phyloP scores from a whole-genome alignment of 2,113 vertebrate species.

The Menidia beryllina region DNA sequence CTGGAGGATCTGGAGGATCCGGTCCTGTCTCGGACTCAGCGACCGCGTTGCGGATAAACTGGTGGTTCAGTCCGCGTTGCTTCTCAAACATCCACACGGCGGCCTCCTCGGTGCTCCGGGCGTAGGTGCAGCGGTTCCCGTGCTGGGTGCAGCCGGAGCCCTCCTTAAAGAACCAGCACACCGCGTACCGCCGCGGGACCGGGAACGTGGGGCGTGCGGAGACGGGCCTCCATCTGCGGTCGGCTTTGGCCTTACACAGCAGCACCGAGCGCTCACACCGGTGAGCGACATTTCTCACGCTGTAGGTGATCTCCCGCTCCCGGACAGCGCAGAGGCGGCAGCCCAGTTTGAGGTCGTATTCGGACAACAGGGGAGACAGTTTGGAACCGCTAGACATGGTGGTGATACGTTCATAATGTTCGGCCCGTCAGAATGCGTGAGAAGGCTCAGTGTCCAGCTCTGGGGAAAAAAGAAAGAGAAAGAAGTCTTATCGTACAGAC shows the following conservation, averaged over 20 bases:
- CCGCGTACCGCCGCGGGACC: conserved; percentile 71
- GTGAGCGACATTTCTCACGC: conserved; percentile 66
- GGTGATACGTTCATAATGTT: no score
- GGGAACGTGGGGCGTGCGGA: conserved; percentile 80
- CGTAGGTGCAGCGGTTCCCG: conserved; percentile 84
- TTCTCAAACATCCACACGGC: conserved; percentile 88
- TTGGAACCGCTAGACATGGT: conserved; percentile 6
- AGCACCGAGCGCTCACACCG: conserved; percentile 78
- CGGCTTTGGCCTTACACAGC: conserved; percentile 71
- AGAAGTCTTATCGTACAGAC: no score
- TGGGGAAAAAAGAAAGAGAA: no score
- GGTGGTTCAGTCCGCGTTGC: conserved; percentile 57
- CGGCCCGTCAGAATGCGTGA: no score
- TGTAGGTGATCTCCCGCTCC: conserved; percentile 81
- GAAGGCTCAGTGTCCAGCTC: no score
- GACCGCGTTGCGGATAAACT: conserved; percentile 64
- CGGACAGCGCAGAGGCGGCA: conserved; percentile 81
- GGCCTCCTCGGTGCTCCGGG: conserved; percentile 86
- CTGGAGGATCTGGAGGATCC: not conserved
- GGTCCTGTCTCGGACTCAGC: conserved; percentile 2
- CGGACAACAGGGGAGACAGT: conserved; percentile 30
- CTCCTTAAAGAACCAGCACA: conserved; percentile 82
- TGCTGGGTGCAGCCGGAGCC: conserved; percentile 83
- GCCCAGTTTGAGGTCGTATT: conserved; percentile 65
- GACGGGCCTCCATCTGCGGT: conserved; percentile 80